Evolutionary conservation across 2,797 vertebrate species (phyloP).

Genomic region (Paratrypauchen microcephalus): DNA sequence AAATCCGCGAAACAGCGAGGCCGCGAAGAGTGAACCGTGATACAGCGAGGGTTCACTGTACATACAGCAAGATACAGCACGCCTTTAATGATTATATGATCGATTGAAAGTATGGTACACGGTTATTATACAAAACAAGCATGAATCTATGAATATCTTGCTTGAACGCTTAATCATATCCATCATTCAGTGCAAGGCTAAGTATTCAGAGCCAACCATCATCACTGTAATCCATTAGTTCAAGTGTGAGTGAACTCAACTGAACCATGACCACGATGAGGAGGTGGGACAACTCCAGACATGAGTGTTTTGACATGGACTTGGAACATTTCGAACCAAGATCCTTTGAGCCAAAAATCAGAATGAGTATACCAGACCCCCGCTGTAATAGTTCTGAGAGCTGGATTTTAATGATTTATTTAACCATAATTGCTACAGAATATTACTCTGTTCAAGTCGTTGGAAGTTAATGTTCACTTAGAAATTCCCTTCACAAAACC

Average conservation of each 20-base stretch:
- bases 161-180: no score
- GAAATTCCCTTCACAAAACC: neutral
- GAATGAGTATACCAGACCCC: constrained; percentile 3
- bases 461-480: neutral
- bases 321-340: neutral
- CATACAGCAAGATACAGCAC: no score
- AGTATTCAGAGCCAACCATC: constrained; percentile 22
- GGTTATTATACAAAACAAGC: no score
- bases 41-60: no score
- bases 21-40: no score
- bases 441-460: neutral
- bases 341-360: constrained; percentile 1
- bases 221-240: constrained; percentile 23
- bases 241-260: neutral
- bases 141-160: no score
- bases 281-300: constrained; percentile 1
- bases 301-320: constrained; percentile 17
- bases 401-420: neutral
- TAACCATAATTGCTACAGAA: neutral
- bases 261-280: neutral
- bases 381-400: neutral
- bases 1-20: no score
- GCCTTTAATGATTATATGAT: no score
- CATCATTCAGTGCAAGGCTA: constrained; percentile 3
- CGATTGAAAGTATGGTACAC: no score